Evolutionary conservation across 2,797 vertebrate genomes (phyloP).

Genomic region (Sebastes aleutianus): DNA sequence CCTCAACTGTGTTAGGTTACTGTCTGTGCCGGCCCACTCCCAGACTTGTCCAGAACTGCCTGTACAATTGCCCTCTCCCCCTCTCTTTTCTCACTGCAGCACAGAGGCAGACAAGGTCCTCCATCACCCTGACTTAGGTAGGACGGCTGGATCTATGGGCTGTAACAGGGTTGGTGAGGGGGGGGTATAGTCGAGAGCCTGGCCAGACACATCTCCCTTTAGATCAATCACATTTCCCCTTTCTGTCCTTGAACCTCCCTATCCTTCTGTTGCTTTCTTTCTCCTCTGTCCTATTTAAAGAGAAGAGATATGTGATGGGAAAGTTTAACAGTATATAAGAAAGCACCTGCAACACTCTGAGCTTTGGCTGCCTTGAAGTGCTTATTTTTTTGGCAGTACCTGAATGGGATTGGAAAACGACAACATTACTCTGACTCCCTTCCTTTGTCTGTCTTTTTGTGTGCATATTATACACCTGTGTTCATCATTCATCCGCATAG

Average conservation of each 20-base stretch:
- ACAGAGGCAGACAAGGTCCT: slow-evolving; percentile 74
- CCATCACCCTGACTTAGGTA: slow-evolving; percentile 79
- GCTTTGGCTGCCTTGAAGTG: slow-evolving; percentile 11
- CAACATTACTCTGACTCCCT: background rate
- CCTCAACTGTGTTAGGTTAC: slow-evolving; percentile 31
- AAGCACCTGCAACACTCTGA: slow-evolving; percentile 37
- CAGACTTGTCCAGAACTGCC: slow-evolving; percentile 57
- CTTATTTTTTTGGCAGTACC: slow-evolving; percentile 1
- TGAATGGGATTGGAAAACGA: slow-evolving; percentile 14
- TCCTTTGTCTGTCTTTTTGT: background rate
- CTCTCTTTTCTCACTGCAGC: slow-evolving; percentile 63
- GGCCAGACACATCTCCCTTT: slow-evolving; percentile 79
- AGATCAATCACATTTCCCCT: slow-evolving; percentile 80
- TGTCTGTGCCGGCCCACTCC: slow-evolving; percentile 36
- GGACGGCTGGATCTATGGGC: slow-evolving; percentile 76
- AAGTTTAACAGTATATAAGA: slow-evolving; percentile 51
- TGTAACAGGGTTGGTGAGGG: slow-evolving; percentile 60
- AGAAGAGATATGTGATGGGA: slow-evolving; percentile 57
- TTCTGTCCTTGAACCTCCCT: slow-evolving; percentile 77
- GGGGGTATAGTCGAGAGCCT: slow-evolving; percentile 61
- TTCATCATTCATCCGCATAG: background rate
- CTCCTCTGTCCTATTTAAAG: slow-evolving; percentile 69
- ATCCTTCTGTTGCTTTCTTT: slow-evolving; percentile 53
- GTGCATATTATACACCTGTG: background rate
- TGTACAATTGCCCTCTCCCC: slow-evolving; percentile 49